Evolutionary conservation across 2,888 invertebrate species (phyloP), one percentile per base, ranked within the genome.

Genomic region (Hirudinaria manillensis): DNA sequence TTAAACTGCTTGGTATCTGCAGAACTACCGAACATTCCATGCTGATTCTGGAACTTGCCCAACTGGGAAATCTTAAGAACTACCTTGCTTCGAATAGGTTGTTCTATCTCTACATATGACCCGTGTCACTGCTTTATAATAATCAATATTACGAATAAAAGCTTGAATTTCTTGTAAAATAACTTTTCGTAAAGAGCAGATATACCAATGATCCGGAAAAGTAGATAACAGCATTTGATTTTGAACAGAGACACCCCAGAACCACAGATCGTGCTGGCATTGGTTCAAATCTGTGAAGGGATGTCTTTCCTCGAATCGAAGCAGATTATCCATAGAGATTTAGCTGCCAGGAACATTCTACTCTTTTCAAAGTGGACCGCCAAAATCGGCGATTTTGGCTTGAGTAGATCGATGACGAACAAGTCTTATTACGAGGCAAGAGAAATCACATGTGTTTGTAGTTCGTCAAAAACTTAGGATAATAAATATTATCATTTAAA

Each of bases 361-460:
- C 68, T 68, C 68, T 68, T 34, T 32, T 7, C 7, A 24, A 34
- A 34, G 10, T n/a, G 29, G 36, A 29, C 34, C 13, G 68, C 36
- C 29, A 68, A 68, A 24, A 68, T 68, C 68, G 27, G 68, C n/a
- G 36, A 68, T 24, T 68, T 68, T 68, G 68, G 68, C 21, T 19
- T 34, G 36, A 68, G 68, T 68, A 24, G 68, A 68, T 34, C 61
- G 24, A 61, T 29, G 10, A 16, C 3, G 13, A 27, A 24, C 10
- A 61, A 61, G 19, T 61, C 61, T 61, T 61, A 29, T n/a, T 61
- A 61, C 19, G 24, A 61, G 29, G 61, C 29, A 27, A 61, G 61
- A 45, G 45, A 16, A 45, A 45, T n/a, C n/a, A 45, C 16, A 45
- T 45, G 13, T 45, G 16, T 45, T 45, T 10, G 45, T 7, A 16